These are phyloP conservation scores for Adelosebastes latens DNA, from an alignment of 2,797 vertebrate genomes.

Conservation along the genomic window DNA sequence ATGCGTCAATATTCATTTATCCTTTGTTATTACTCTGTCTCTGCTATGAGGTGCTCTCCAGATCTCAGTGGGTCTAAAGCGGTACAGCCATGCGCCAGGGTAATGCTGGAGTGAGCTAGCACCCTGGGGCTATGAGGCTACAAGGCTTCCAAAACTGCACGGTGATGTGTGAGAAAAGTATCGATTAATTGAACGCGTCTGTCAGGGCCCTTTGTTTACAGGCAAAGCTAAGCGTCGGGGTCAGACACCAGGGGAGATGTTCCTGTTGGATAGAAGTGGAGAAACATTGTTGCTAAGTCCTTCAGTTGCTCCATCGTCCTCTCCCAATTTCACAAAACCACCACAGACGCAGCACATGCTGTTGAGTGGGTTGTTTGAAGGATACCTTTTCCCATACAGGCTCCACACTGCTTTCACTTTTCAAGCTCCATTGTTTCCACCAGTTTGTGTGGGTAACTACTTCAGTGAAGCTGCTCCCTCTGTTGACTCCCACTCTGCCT, in stretches of 20 bases:
- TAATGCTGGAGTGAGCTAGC: constrained; percentile 1
- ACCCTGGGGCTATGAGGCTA: constrained; percentile 4
- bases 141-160: constrained; percentile 14
- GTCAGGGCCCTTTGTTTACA: constrained; percentile 62
- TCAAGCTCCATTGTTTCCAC: constrained; percentile 40
- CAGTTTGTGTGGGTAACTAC: constrained; percentile 47
- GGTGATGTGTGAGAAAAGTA: constrained; percentile 44
- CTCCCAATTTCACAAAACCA: constrained; percentile 5
- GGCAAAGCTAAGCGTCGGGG: constrained; percentile 58
- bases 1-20: constrained; percentile 24
- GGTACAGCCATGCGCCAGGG: not conserved
- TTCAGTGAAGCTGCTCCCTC: constrained; percentile 29
- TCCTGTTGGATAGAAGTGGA: constrained; percentile 30
- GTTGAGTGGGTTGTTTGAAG: constrained; percentile 43
- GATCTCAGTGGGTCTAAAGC: constrained; percentile 20
- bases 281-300: constrained; percentile 48
- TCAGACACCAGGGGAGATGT: constrained; percentile 58
- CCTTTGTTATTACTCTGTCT: constrained; percentile 4
- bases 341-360: constrained; percentile 22
- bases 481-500: constrained; percentile 26
- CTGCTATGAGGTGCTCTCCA: constrained; percentile 6
- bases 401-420: constrained; percentile 33
- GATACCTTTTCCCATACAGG: constrained; percentile 30
- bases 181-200: constrained; percentile 64
- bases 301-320: constrained; percentile 29